Conservation (phyloP, 2,113 vertebrate species). For the Bujurquina vittata region DNA sequence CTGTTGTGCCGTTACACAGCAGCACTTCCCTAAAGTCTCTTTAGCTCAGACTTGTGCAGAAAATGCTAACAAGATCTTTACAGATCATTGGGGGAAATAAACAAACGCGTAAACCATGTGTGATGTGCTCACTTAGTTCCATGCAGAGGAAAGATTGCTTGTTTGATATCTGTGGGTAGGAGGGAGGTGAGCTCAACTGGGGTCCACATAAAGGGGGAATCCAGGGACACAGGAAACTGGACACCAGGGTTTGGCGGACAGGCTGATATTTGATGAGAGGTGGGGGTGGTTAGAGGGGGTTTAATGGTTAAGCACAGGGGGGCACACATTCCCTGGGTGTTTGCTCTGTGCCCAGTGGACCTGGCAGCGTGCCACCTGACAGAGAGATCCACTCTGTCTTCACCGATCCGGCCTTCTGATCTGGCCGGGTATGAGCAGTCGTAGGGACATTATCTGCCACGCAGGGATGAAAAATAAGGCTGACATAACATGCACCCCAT, state of each 20-base stretch:
- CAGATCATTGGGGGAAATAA: conserved; percentile 18
- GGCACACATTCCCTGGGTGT: conserved; percentile 80
- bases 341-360: conserved; percentile 77
- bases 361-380: conserved; percentile 74
- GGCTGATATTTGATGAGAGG: conserved; percentile 77
- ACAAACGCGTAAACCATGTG: conserved; percentile 26
- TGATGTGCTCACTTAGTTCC: neutral
- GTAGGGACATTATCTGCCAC: conserved; percentile 74
- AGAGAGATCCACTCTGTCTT: conserved; percentile 76
- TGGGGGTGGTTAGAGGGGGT: conserved; percentile 58
- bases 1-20: neutral
- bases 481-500: conserved; percentile 62
- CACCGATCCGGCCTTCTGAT: conserved; percentile 67
- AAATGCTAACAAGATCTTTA: neutral
- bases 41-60: conserved; percentile 12
- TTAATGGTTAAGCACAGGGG: conserved; percentile 77
- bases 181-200: conserved; percentile 61
- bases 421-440: conserved; percentile 66
- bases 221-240: conserved; percentile 75
- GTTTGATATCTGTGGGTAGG: conserved; percentile 10
- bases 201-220: conserved; percentile 73
- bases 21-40: neutral
- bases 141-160: conserved; percentile 16
- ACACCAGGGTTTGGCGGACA: conserved; percentile 68
- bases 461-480: conserved; percentile 66